Evolutionary conservation across 2,797 vertebrate genomes (phyloP), one percentile per base, ranked within the genome.

Genomic region (Galago senegalensis): DNA sequence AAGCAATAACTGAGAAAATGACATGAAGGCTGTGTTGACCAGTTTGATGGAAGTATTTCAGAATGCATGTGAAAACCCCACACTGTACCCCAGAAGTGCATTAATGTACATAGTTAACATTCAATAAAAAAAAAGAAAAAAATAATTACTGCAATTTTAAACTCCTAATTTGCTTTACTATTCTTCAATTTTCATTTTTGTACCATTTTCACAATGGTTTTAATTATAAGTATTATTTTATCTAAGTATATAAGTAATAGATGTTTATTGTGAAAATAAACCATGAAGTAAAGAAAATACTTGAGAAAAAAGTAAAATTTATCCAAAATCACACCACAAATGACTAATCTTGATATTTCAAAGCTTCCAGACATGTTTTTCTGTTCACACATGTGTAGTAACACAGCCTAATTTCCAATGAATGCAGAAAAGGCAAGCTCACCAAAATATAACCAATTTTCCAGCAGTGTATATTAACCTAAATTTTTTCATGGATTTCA

Each of bases 231-330:
- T 46, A 2, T 70, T 76, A 2, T 37, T 86, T 77, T 31, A 53
- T 87, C 60, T 92, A 18, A n/a, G 70, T 90, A 56, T 37, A 34
- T 82, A 95, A 43, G 14, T 46, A 73, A 37, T 27, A 58, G 7
- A 67, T 25, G 12, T 70, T 73, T 85, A 63, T 63, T 73, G 0
- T 70, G 82, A 91, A 94, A 86, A 31, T 79, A 76, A 94, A 63
- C 37, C n/a, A 80, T 23, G 29, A 46, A 92, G 1, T 82, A 16
- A 75, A 86, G 37, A 89, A 79, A 84, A 23, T 1, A 31, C 17
- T 63, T 76, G 17, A 81, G 27, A 73, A 93, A 80, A 84, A 73
- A 86, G n/a, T 75, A 87, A 95, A 86, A 83, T 49, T 86, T 9
- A 83, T 31, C 31, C 4, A 63, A 92, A 92, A 93, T 81, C 29